Conservation (phyloP, 2,888 invertebrate species). For the Helleia helle region DNA sequence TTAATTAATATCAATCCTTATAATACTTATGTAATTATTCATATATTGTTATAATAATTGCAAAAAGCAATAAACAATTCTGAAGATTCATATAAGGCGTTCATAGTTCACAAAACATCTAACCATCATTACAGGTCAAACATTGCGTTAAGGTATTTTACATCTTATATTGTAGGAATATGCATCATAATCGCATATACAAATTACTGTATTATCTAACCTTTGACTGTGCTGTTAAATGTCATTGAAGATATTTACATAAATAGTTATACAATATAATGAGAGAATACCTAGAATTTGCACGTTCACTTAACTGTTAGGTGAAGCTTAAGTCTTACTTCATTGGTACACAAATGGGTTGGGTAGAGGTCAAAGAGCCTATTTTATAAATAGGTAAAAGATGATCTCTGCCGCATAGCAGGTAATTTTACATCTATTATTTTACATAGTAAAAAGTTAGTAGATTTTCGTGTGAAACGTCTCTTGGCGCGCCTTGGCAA, state of each 20-base stretch:
- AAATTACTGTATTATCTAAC: neutral
- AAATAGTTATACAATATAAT: conserved; percentile 9
- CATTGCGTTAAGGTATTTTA: neutral
- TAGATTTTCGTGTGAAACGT: too few species aligned
- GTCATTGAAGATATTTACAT: conserved; percentile 11
- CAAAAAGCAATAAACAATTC: conserved; percentile 3
- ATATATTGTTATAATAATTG: conserved; percentile 2
- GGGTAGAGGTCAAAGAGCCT: too few species aligned
- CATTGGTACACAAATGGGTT: too few species aligned
- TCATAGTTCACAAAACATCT: conserved; percentile 4
- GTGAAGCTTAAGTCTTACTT: neutral
- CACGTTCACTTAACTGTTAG: neutral
- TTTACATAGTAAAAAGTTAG: too few species aligned
- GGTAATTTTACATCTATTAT: too few species aligned
- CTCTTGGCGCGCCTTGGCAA: too few species aligned
- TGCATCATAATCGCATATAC: neutral
- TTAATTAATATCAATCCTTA: too few species aligned
- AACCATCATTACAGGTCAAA: neutral
- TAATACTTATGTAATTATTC: too few species aligned
- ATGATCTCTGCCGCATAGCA: too few species aligned
- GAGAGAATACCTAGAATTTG: conserved; percentile 8
- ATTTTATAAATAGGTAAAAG: too few species aligned
- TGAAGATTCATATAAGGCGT: neutral
- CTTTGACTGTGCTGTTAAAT: conserved; percentile 10
- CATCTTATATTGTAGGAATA: neutral